Base-by-base conservation (phyloP, 2,113 vertebrate genomes). In the Todiramphus saurophagus region DNA sequence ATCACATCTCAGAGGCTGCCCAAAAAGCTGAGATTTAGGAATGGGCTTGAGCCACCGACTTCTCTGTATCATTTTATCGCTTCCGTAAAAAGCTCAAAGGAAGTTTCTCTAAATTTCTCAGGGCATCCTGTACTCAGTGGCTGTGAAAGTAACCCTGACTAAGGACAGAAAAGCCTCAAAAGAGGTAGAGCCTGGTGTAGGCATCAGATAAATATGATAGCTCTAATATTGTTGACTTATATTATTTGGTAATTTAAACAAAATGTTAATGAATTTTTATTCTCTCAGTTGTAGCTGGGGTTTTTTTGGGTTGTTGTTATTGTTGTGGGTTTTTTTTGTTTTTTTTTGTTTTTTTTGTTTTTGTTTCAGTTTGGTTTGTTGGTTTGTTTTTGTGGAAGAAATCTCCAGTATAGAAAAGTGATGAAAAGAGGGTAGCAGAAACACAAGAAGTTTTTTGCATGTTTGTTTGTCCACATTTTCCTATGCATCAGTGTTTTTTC, bases 401-500 rank as follows among this genome's bases (percentile, higher is more conserved):
- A 59, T 28, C 3, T 17, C 9, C 58, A 14, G 7, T 80, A 35
- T 7, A 63, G 27, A 67, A 35, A 63, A 91, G 12, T 56, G 4
- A 28, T 44, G 50, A 79, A 48, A 67, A 72, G 12, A 39, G 9
- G 30, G 4, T 4, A 27, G 41, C 13, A 79, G 53, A 73, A 83
- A 59, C 5, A 39, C 8, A 23, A 19, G 50, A 7, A 1, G 19
- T 33, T 63, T 70, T 83, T 64, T 58, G 5, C 1, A 0, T 77
- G 15, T 30, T n/a, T 67, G 1, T 63, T 91, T 89, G 20, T 7
- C 41, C 18, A 12, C 13, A 18, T 78, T 84, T 89, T 2, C 33
- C 37, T 48, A 11, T 59, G 9, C 9, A 23, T 41, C 30, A 35
- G 17, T 0, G 0, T 66, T 81, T 81, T 81, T 81, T 53, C 9